Base-by-base conservation (phyloP, 2,888 invertebrate species). In the Hyalella azteca region DNA sequence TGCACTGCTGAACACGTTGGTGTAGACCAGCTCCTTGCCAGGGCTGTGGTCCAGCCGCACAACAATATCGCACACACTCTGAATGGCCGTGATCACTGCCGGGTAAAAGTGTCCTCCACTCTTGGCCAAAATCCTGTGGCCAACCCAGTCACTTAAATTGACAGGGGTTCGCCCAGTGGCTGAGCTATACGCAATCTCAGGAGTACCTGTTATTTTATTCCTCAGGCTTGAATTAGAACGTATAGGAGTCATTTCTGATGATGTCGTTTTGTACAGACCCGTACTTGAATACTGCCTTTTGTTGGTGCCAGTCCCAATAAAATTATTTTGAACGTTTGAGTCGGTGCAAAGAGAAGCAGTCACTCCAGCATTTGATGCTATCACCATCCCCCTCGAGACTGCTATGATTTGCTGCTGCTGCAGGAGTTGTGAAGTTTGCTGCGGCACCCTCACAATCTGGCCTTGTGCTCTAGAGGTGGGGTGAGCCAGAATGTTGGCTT, bases 61-160 rank as follows among this genome's bases (percentile, higher is more conserved):
- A 85, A 92, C 91, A 86, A 96, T 91, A 86, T 93, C 93, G 86
- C 91, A 86, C 26, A 86, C 86, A 36, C 85, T 85, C 41, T 85
- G 78, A 82, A 88, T 86, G 41, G 85, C 86, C 75, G 93, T 92
- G 86, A 97, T 96, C 81, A 95, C 93, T 78, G 96, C 97, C 11
- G 97, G 95, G 86, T 94, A 92, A 89, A 95, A 95, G 86, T 93
- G 91, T 82, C 92, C 92, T 85, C 93, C 92, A 87, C 93, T 92
- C 88, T 94, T 94, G 59, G 97, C 97, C 86, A 98, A 90, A 82
- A 97, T 95, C 86, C 97, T 91, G 88, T 96, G 96, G 87, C 95
- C 94, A 86, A 93, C 92, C 97, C 97, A 98, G 89, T 97, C 97
- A 86, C 93, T 93, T 86, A 97, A 91, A 89, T 97, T 95, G 85